A percentile compares a stretch with the other conserved stretches of the same genome.
Evolutionary conservation across 2,888 invertebrate species (phyloP).

Genomic region (Trileptium ribeirensis): DNA sequence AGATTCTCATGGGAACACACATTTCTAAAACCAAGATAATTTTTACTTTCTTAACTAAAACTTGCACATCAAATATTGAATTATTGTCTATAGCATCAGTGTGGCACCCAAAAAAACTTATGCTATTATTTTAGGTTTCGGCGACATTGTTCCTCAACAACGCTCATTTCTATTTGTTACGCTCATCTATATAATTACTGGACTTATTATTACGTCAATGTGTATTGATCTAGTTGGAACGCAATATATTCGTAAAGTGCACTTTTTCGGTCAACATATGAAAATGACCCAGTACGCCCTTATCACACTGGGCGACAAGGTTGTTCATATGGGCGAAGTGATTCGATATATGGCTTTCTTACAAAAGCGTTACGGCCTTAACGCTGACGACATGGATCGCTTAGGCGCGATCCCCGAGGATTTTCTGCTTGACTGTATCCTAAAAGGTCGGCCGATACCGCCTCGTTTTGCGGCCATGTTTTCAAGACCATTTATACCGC

Average conservation of each 20-base stretch:
- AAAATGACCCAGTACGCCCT: slow-evolving; percentile 37
- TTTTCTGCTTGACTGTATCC: slow-evolving; percentile 49
- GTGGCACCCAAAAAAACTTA: too few species aligned
- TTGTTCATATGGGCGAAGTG: slow-evolving; percentile 50
- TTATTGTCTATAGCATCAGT: too few species aligned
- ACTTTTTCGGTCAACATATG: slow-evolving; percentile 47
- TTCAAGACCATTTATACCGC: slow-evolving; percentile 45
- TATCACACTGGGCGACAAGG: slow-evolving; percentile 48
- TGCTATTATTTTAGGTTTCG: slow-evolving; percentile 44
- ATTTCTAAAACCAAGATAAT: too few species aligned
- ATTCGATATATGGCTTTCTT: slow-evolving; percentile 51
- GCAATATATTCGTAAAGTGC: slow-evolving; percentile 51
- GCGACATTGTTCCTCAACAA: slow-evolving; percentile 50
- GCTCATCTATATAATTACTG: slow-evolving; percentile 48
- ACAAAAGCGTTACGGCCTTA: slow-evolving; percentile 48
- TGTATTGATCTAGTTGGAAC: slow-evolving; percentile 50
- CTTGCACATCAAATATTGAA: too few species aligned
- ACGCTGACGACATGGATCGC: slow-evolving; percentile 49
- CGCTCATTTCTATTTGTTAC: slow-evolving; percentile 47
- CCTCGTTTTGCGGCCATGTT: slow-evolving; percentile 27
- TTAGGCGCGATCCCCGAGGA: slow-evolving; percentile 49
- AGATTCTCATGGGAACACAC: too few species aligned
- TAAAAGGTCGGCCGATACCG: slow-evolving; percentile 47
- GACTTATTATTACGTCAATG: slow-evolving; percentile 50
- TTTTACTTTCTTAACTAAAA: too few species aligned